Conservation (phyloP, 35 echinoderm and acorn worm species). For the Lytechinus pictus region DNA sequence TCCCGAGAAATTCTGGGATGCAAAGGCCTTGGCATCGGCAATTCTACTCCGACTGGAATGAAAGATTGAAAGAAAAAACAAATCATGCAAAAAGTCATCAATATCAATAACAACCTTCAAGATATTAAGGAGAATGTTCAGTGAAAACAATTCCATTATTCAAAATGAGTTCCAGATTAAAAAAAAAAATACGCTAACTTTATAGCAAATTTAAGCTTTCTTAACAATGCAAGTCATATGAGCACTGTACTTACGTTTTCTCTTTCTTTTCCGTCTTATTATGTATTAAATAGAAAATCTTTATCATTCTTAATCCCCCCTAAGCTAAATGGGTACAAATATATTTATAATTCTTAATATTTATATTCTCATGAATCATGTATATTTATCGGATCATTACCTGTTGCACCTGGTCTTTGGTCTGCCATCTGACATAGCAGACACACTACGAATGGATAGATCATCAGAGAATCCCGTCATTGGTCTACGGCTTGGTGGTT, state of each 20-base stretch:
- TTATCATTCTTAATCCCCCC: no score
- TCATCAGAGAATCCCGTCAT: slow-evolving; percentile 42
- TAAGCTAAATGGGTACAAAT: no score
- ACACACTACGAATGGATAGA: slow-evolving; percentile 48
- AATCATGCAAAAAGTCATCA: not conserved
- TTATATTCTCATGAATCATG: no score
- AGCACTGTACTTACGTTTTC: no score
- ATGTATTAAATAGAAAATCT: no score
- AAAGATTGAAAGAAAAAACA: slow-evolving; percentile 15
- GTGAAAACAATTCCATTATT: not conserved
- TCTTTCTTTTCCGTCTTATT: no score
- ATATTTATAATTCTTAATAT: no score
- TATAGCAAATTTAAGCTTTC: no score
- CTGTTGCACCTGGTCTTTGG: slow-evolving; percentile 75
- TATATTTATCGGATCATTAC: slow-evolving; percentile 9
- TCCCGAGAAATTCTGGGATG: slow-evolving; percentile 48
- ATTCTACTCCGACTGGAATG: slow-evolving; percentile 72
- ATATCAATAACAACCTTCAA: not conserved
- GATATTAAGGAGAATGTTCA: not conserved
- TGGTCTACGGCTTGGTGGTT: slow-evolving; percentile 52
- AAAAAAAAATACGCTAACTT: no score
- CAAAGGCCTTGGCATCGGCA: slow-evolving; percentile 71
- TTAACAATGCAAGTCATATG: no score
- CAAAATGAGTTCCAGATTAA: no score
- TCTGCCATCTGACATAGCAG: slow-evolving; percentile 53